Conservation (phyloP, 2,113 vertebrate species). For the Hippopotamus amphibius region DNA sequence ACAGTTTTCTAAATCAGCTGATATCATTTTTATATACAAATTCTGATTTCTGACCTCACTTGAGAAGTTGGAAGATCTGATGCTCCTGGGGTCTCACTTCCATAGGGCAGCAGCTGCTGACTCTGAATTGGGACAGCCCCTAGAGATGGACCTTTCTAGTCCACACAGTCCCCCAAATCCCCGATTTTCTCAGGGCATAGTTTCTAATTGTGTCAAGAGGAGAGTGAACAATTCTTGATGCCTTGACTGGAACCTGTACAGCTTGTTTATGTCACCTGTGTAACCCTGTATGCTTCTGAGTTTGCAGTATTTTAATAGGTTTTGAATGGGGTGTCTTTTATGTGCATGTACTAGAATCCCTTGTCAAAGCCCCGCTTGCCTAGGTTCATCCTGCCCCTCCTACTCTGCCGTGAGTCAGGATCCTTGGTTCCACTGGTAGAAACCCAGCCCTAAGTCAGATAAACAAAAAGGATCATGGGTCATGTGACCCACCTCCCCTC, state of each 20-base stretch:
- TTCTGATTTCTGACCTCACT: not conserved
- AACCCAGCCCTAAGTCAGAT: not conserved
- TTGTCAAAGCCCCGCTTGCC: not conserved
- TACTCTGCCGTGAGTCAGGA: not conserved
- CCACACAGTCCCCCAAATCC: not conserved
- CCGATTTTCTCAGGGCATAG: not conserved
- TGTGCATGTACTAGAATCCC: not conserved
- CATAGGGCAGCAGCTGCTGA: not conserved
- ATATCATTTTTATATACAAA: not conserved
- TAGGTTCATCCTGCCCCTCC: not conserved
- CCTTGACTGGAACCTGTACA: not conserved
- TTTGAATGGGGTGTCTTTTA: not conserved
- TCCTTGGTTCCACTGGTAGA: constrained; percentile 9
- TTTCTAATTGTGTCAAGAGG: not conserved
- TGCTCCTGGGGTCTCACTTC: not conserved
- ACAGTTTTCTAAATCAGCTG: not conserved
- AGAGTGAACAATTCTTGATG: not conserved
- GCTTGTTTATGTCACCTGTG: not conserved
- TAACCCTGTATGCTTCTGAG: not conserved
- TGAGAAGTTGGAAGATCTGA: not conserved
- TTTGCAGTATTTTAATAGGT: not conserved
- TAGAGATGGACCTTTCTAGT: not conserved
- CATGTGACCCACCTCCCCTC: not conserved
- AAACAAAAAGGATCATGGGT: not conserved
- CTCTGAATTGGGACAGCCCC: not conserved